These are phyloP conservation scores for Acanthornis magna DNA, from an alignment of 2,797 vertebrate species.

Conservation along the genomic window DNA sequence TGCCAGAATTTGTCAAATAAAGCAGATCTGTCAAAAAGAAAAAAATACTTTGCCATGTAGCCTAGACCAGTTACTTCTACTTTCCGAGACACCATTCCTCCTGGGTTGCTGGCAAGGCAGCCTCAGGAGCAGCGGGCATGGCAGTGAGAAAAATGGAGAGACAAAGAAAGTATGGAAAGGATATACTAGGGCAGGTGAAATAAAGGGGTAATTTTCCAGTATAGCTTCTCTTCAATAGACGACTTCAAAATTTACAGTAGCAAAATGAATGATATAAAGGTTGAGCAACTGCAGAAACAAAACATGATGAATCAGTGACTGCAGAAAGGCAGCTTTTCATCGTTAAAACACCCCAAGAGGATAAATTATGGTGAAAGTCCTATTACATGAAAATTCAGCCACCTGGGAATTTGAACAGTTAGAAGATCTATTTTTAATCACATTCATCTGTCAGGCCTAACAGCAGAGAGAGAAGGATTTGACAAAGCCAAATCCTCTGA, in stretches of 20 bases:
- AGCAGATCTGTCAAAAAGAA: background rate
- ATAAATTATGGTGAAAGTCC: conserved; percentile 33
- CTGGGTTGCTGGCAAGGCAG: background rate
- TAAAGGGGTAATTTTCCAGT: background rate
- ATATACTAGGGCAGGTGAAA: background rate
- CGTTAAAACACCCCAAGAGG: background rate
- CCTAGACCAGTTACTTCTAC: background rate
- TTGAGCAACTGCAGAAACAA: background rate
- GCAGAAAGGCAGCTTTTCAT: conserved; percentile 20
- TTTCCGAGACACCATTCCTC: background rate
- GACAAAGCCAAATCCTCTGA: background rate
- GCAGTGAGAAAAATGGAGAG: background rate
- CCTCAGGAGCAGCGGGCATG: background rate
- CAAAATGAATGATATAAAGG: background rate
- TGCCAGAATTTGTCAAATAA: background rate
- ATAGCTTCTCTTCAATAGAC: background rate
- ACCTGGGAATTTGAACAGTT: conserved; percentile 21
- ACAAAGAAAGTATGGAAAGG: background rate
- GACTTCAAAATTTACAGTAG: background rate
- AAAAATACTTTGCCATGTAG: background rate
- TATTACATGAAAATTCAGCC: conserved; percentile 28
- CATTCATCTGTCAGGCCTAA: background rate
- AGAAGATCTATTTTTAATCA: conserved; percentile 29
- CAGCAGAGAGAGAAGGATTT: background rate
- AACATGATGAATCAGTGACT: background rate